A percentile compares a stretch with the other conserved stretches of the same genome.
These are phyloP conservation scores for Verasper variegatus DNA, from an alignment of 2,113 vertebrate genomes.

Conservation along the genomic window DNA sequence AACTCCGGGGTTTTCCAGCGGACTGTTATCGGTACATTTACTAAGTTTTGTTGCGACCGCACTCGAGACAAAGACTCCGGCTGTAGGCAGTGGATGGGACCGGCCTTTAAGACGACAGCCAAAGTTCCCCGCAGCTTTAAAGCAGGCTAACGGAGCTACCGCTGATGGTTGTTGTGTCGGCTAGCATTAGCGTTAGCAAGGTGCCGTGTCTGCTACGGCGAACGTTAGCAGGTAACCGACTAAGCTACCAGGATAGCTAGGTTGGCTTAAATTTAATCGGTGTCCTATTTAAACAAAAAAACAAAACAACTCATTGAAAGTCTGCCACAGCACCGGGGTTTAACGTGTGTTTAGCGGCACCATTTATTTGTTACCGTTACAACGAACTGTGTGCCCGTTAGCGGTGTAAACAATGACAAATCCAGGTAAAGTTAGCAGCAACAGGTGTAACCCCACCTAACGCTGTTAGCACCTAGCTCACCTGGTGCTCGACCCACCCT, in stretches of 20 bases:
- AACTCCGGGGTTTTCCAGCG: constrained; percentile 49
- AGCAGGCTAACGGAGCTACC: not conserved
- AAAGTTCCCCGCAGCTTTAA: not conserved
- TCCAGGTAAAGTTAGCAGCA: not conserved
- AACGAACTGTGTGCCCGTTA: too few relatives aligned
- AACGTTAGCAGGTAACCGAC: constrained; percentile 45
- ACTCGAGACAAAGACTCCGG: not conserved
- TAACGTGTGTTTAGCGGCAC: accelerated
- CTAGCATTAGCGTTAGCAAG: constrained; percentile 70
- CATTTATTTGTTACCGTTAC: not conserved
- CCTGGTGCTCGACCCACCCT: constrained; percentile 25
- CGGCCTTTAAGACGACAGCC: not conserved
- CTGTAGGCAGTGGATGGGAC: not conserved
- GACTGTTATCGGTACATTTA: constrained; percentile 67
- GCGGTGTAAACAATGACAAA: not conserved
- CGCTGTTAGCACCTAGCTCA: constrained; percentile 14
- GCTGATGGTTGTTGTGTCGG: constrained; percentile 47
- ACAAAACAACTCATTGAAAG: not conserved
- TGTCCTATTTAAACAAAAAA: not conserved
- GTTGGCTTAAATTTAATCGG: not conserved
- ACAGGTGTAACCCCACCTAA: constrained; percentile 47
- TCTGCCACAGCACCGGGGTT: too few relatives aligned
- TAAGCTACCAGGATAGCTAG: not conserved
- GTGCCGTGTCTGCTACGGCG: constrained; percentile 8
- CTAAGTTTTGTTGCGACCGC: accelerated